A percentile compares a stretch with the other conserved stretches of the same genome.
Conservation (phyloP, 2,888 invertebrate species). For the Melitaea athalia region DNA sequence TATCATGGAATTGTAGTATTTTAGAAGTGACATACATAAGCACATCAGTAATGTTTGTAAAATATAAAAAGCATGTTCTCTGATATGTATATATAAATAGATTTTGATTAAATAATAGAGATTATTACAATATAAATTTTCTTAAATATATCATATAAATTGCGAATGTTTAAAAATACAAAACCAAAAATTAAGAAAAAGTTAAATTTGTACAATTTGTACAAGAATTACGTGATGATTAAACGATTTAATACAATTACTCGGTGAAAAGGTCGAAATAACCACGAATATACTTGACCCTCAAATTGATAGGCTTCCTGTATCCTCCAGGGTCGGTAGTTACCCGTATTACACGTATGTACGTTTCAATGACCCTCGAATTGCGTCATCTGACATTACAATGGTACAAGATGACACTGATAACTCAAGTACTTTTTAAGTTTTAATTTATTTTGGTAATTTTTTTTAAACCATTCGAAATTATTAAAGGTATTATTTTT, state of each 20-base stretch:
- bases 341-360: slow-evolving; percentile 7
- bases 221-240: not conserved
- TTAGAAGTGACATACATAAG: no score
- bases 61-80: no score
- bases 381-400: slow-evolving; percentile 2
- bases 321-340: not conserved
- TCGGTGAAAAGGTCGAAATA: not conserved
- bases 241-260: not conserved
- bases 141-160: no score
- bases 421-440: slow-evolving; percentile 1
- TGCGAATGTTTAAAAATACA: no score
- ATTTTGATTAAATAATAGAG: no score
- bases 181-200: no score
- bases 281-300: slow-evolving; percentile 6
- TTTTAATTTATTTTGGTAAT: not conserved
- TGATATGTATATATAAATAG: no score
- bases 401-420: not conserved
- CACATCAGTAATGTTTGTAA: no score
- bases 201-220: not conserved
- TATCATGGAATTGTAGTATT: no score
- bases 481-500: no score
- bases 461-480: slow-evolving; percentile 5
- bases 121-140: no score
- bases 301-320: slow-evolving; percentile 8
- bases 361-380: slow-evolving; percentile 6